phyloP scores from a whole-genome alignment of 2,888 invertebrate species.

The Napeogenes inachia region DNA sequence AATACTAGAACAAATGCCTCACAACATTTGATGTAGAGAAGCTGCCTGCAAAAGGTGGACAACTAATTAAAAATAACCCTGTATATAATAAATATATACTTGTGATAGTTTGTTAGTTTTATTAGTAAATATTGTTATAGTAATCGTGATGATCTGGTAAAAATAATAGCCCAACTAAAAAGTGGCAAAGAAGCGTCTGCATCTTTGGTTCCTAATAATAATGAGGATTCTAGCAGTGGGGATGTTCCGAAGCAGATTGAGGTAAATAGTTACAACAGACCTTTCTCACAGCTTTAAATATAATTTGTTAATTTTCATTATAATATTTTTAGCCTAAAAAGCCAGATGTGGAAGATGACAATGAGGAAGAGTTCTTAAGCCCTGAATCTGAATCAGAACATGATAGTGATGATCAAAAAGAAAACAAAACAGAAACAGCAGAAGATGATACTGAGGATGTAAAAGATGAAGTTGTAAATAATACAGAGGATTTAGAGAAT shows the following conservation, averaged over 20 bases:
- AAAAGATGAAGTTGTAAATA: slow-evolving; percentile 23
- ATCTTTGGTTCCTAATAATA: slow-evolving; percentile 49
- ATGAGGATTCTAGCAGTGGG: slow-evolving; percentile 67
- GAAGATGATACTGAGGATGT: slow-evolving; percentile 24
- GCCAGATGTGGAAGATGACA: slow-evolving; percentile 61
- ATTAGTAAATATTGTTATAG: slow-evolving; percentile 61
- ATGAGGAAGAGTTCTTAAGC: slow-evolving; percentile 71
- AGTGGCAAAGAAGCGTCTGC: slow-evolving; percentile 82
- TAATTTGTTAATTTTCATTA: background rate
- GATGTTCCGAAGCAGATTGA: slow-evolving; percentile 39
- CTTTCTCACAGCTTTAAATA: background rate
- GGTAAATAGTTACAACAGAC: slow-evolving; percentile 10
- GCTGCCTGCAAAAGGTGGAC: too few species aligned
- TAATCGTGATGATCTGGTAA: slow-evolving; percentile 87
- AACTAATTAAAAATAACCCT: too few species aligned
- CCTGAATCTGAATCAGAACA: slow-evolving; percentile 68
- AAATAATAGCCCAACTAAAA: slow-evolving; percentile 85
- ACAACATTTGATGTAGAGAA: too few species aligned
- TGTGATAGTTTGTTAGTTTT: slow-evolving; percentile 10
- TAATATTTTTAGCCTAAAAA: slow-evolving; percentile 39
- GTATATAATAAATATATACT: too few species aligned
- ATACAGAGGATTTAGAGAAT: slow-evolving; percentile 33
- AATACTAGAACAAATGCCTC: too few species aligned
- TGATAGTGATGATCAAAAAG: slow-evolving; percentile 49
- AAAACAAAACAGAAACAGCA: slow-evolving; percentile 24